These are phyloP conservation scores for Madoqua kirkii DNA, from an alignment of 2,113 vertebrate genomes.

Conservation along the genomic window DNA sequence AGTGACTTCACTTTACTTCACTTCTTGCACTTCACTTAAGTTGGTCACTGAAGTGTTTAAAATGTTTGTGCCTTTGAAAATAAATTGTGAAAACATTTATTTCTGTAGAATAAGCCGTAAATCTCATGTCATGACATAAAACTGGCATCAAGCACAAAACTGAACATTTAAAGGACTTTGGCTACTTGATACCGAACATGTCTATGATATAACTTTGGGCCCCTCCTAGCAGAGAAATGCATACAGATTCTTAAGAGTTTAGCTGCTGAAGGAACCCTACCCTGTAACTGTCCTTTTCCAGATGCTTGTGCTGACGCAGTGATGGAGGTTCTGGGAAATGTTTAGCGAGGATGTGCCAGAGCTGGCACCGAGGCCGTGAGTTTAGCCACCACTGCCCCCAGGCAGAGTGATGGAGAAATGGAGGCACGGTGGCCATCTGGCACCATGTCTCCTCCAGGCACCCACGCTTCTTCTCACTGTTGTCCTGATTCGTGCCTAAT, in stretches of 20 bases:
- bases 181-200: background rate
- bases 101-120: background rate
- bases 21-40: background rate
- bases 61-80: background rate
- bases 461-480: background rate
- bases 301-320: background rate
- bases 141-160: background rate
- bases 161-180: background rate
- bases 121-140: background rate
- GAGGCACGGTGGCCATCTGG: background rate
- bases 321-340: background rate
- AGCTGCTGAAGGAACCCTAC: background rate
- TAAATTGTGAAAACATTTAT: background rate
- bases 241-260: too few relatives aligned
- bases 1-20: too few relatives aligned
- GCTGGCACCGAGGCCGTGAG: background rate
- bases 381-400: background rate
- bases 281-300: background rate
- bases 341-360: background rate
- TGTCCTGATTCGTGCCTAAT: background rate
- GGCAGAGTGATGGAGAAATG: background rate
- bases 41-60: background rate
- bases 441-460: background rate
- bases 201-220: background rate
- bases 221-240: background rate